Evolutionary conservation across 2,888 invertebrate species (phyloP), one percentile per base, ranked within the genome.

Genomic region (Mimumesa dahlbomi): DNA sequence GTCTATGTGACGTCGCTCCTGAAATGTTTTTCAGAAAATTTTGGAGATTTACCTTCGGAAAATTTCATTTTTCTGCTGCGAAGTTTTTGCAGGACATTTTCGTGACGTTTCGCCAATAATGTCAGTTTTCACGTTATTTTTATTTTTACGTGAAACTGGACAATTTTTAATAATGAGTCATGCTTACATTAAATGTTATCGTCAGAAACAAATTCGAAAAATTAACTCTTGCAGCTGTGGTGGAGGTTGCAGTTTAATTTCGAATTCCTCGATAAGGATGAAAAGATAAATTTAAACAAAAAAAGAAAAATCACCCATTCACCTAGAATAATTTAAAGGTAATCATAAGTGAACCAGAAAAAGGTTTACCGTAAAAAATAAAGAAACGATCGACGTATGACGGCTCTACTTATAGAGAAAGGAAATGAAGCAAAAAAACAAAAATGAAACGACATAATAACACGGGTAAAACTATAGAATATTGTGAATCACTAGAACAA

Each of bases 201-300:
- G n/a, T n/a, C n/a, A n/a, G n/a, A 34, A n/a, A 34, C 4, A 34
- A 34, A 13, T 19, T 4, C 36, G 6, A 14, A 14, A 46, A 58
- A 38, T 78, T 78, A 56, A 78, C 64, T 70, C 38, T 79, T 79
- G 61, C 80, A 79, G 78, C 78, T 62, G 80, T 66, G 73, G 78
- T 79, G 79, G 78, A 79, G 67, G 75, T 73, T 62, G 72, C 75
- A 56, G 75, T 48, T 64, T 81, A 57, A 79, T 53, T 52, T 54
- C 34, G 48, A 38, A 21, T 49, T 14, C 29, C 49, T 50, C 45
- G 19, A 49, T 63, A 50, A 25, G 59, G 54, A 69, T 53, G 62
- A 62, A 58, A 56, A 58, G 49, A 22, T 49, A 6, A 52, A 42
- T 54, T 56, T 9, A 45, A 21, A 56, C 19, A 45, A 36, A 48